A percentile compares a stretch with the other conserved stretches of the same genome.
phyloP scores from a whole-genome alignment of 1,140 invertebrate genomes.

The Apolygus lucorum region DNA sequence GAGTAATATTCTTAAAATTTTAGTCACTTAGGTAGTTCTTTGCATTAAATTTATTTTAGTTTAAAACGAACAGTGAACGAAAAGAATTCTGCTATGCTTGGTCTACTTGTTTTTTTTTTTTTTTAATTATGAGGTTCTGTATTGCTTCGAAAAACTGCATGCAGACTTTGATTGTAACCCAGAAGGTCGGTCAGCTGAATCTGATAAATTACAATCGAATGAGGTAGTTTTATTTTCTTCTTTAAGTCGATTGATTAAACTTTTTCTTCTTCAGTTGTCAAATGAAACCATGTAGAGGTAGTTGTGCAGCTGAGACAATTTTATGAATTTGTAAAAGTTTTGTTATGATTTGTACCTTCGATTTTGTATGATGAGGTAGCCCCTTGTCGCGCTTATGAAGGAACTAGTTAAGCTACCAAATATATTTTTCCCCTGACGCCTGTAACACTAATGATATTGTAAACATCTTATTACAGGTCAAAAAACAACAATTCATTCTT shows the following conservation, averaged over 20 bases:
- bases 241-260: constrained; percentile 3
- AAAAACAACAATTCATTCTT: constrained; percentile 6
- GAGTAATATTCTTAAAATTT: too few species aligned
- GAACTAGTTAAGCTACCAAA: constrained; percentile 15
- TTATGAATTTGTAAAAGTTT: constrained; percentile 4
- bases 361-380: constrained; percentile 18
- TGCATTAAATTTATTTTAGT: too few species aligned
- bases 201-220: constrained; percentile 13
- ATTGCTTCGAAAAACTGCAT: background rate
- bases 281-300: constrained; percentile 10
- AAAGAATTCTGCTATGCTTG: background rate
- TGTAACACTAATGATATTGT: constrained; percentile 23
- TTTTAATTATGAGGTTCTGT: background rate
- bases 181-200: background rate
- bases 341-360: constrained; percentile 20
- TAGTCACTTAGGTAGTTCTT: too few species aligned
- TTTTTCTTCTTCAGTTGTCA: constrained; percentile 5
- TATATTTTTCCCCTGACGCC: constrained; percentile 9
- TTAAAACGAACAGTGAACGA: background rate
- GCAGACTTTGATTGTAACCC: background rate
- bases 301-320: constrained; percentile 21
- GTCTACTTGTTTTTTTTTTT: background rate
- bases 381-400: constrained; percentile 15
- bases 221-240: constrained; percentile 18
- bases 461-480: constrained; percentile 3